Base-by-base conservation (phyloP, 2,888 invertebrate genomes). In the Achlya flavicornis region DNA sequence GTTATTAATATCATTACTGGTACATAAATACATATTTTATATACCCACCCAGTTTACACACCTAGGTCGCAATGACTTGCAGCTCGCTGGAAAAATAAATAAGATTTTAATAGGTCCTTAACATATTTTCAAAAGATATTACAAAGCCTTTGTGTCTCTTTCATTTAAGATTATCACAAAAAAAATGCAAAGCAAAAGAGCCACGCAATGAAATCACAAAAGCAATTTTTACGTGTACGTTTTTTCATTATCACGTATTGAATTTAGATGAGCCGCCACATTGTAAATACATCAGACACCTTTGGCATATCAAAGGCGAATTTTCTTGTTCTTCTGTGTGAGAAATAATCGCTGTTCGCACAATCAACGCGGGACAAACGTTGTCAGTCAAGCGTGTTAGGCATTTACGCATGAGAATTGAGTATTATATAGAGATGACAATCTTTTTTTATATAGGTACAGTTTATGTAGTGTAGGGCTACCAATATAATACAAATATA, bases 291-390 rank as follows among this genome's bases (percentile, higher is more conserved):
- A 64, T 72, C 72, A 68, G 60, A 68, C 66, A 71, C 66, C 70
- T 77, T 65, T n/a, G 57, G 74, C 74, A 74, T 76, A 76, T 78
- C 76, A 76, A 78, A 78, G 67, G 66, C 46, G 66, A 67, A 67
- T 63, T 63, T 62, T 65, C 61, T 46, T 43, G 14, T n/a, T 48
- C 53, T 48, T 63, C 67, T 66, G 64, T 64, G 68, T 66, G 67
- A 62, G 72, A 76, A 78, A 76, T 76, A 74, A 76, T 69, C 69
- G 71, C 46, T 65, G 48, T 58, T 60, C 58, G 69, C 57, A 76
- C 72, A 76, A 76, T 76, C 76, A 77, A 71, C 68, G 41, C 43
- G 66, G 38, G 53, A 61, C 64, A 62, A 67, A 61, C 64, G 72
- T 33, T 72, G 41, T 61, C 58, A 60, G 4, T n/a, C 43, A 19